A percentile compares a stretch with the other conserved stretches of the same genome.
Conservation (phyloP, 2,888 invertebrate genomes). For the Platypus cylindrus region DNA sequence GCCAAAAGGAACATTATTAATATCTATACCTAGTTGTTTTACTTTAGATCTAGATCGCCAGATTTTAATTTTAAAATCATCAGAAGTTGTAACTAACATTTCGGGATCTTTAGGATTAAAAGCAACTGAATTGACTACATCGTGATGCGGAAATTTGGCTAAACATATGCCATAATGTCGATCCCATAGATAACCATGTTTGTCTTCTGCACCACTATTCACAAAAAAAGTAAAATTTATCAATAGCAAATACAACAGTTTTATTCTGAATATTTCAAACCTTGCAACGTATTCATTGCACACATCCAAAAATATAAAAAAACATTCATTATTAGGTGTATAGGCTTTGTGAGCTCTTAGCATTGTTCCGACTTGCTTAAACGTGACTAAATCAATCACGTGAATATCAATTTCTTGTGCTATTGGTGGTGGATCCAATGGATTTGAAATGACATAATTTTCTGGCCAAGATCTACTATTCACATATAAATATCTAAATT, state of each 20-base stretch:
- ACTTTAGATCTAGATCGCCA: conserved; percentile 40
- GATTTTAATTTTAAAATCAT: conserved; percentile 65
- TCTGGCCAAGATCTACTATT: conserved; percentile 75
- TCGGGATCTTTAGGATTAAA: conserved; percentile 70
- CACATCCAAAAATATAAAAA: conserved; percentile 76
- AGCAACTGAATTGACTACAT: conserved; percentile 76
- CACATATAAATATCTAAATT: conserved; percentile 59
- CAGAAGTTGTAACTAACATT: conserved; percentile 72
- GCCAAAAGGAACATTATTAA: conserved; percentile 27
- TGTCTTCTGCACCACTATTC: conserved; percentile 76
- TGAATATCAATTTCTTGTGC: conserved; percentile 80
- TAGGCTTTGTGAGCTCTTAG: conserved; percentile 67
- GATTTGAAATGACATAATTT: conserved; percentile 59
- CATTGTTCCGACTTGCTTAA: conserved; percentile 67
- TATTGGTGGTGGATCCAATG: conserved; percentile 69
- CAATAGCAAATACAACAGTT: background rate
- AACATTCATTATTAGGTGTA: conserved; percentile 74
- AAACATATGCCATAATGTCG: conserved; percentile 69
- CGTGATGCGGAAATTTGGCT: conserved; percentile 59
- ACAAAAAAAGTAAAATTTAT: conserved; percentile 21
- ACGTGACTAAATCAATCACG: conserved; percentile 66
- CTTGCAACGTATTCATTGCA: conserved; percentile 72
- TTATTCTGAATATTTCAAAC: conserved; percentile 33
- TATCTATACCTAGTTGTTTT: conserved; percentile 29
- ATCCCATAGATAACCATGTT: conserved; percentile 75